Evolutionary conservation across 2,113 vertebrate genomes (phyloP).

Genomic region (Callipepla californica): DNA sequence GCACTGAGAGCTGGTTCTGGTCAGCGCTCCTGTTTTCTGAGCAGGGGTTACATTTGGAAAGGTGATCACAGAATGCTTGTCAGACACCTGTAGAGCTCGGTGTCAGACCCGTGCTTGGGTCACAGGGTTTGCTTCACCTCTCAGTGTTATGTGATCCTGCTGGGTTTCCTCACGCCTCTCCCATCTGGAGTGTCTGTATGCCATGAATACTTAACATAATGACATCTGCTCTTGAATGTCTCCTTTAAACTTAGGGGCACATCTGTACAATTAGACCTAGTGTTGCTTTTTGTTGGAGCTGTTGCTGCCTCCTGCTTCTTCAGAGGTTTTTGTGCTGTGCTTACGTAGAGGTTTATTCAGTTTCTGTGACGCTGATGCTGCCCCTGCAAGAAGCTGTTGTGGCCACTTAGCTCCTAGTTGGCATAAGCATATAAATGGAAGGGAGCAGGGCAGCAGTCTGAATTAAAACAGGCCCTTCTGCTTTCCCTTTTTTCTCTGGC

Average conservation of each 20-base stretch:
- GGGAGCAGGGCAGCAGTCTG: background rate
- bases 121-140: background rate
- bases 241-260: background rate
- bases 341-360: accelerated
- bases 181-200: background rate
- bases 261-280: accelerated
- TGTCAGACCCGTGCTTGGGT: background rate
- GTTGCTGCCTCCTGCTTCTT: background rate
- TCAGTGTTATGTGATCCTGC: background rate
- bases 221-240: background rate
- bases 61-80: background rate
- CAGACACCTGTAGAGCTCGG: background rate
- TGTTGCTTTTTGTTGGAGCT: background rate
- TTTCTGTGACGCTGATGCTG: accelerated
- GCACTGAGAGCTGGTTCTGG: background rate
- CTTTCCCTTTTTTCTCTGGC: background rate
- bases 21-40: accelerated
- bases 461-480: background rate
- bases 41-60: background rate
- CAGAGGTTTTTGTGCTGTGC: background rate
- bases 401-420: background rate
- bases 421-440: background rate
- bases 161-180: accelerated
- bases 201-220: background rate
- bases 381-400: background rate